Percentiles rank a stretch among this genome's conserved stretches.
These are phyloP conservation scores for Glyptemys insculpta DNA, from an alignment of 2,797 vertebrate genomes.

Conservation along the genomic window DNA sequence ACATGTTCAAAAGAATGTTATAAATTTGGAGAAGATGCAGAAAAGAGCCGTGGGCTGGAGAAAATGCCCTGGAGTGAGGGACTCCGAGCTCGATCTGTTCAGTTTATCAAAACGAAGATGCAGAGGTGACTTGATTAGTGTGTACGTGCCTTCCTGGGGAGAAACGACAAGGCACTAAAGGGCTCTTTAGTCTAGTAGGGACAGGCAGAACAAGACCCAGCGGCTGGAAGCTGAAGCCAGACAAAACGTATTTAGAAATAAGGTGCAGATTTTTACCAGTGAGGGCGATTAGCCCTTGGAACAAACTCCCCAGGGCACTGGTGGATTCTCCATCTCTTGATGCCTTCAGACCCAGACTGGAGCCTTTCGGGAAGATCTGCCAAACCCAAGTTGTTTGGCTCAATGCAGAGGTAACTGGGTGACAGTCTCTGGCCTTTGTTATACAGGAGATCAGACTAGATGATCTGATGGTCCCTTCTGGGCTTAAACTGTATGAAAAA, in stretches of 20 bases:
- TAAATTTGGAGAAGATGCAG: not conserved
- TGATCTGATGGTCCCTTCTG: accelerated
- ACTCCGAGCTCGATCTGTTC: not conserved
- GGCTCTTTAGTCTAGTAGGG: not conserved
- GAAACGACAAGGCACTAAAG: not conserved
- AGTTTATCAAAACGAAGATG: not conserved
- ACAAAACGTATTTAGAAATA: not conserved
- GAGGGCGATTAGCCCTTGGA: not conserved
- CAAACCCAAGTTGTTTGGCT: not conserved
- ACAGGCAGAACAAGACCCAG: not conserved
- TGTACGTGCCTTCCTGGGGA: not conserved
- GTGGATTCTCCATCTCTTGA: not conserved
- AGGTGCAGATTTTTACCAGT: not conserved
- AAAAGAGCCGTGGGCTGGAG: not conserved
- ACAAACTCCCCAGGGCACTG: not conserved
- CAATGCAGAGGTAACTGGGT: not conserved
- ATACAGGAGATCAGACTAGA: not conserved
- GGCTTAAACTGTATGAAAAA: not conserved
- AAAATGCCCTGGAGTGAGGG: not conserved
- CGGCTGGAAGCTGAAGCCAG: not conserved
- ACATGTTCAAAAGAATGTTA: not conserved
- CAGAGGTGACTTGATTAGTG: not conserved
- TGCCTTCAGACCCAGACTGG: not conserved
- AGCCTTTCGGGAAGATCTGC: not conserved
- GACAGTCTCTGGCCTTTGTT: not conserved